Base-by-base conservation (phyloP, 2,888 invertebrate species). In the Synanthedon vespiformis region DNA sequence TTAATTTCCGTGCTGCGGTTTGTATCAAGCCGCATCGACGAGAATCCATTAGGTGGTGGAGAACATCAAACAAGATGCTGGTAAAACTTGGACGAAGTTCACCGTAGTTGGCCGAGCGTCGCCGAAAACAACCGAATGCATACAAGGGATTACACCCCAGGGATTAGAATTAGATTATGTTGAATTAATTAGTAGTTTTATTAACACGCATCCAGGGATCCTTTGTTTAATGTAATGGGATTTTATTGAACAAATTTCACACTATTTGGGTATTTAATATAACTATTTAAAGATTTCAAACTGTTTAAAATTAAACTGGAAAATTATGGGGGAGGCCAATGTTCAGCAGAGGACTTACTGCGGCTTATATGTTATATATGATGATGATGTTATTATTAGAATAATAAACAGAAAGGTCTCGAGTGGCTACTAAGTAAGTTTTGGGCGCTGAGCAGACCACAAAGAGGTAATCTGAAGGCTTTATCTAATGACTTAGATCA, bases 1-100 rank as follows among this genome's bases (percentile, higher is more conserved):
- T 69, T 70, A 73, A 74, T 74, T 67, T 70, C 68, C 71, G 62
- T 58, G 50, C 53, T 56, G 71, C 56, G 72, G 73, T 70, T 64
- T 57, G 58, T 48, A 62, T 60, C 61, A 53, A 61, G 58, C 61
- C 66, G 48, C 57, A 57, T 54, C 55, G 54, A 56, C 59, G 52
- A 40, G 58, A 60, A 67, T 62, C 64, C 70, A 71, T 73, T 70
- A 72, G 61, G 50, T 53, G 51, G 40, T 27, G 51, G 47, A 55
- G 48, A 56, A 58, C 58, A 60, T 59, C 63, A 63, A 62, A 67
- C 69, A 61, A 61, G 66, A 63, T 62, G 63, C 61, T 57, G 58
- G 61, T 41, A 14, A 44, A 55, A 52, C 40, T 52, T 40, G 44
- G 41, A 16, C 40, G 51, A 52, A 53, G 22, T 51, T 53, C 51